Base-by-base conservation (phyloP, 2,888 invertebrate species). In the Watsonalla binaria region DNA sequence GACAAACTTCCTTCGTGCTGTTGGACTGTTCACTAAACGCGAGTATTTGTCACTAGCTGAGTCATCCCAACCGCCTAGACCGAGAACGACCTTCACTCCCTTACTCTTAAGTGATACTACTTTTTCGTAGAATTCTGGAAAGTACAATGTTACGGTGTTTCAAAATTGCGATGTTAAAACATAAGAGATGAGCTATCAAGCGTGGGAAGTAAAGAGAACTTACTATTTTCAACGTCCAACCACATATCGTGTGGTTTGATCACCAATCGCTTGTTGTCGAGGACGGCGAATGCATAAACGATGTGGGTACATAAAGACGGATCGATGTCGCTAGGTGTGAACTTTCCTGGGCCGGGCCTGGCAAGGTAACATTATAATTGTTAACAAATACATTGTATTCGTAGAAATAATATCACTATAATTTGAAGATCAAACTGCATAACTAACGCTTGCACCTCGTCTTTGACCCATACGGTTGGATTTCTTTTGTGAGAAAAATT, bases 41-140 rank as follows among this genome's bases (percentile, higher is more conserved):
- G 96, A 95, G 82, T 97, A 97, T 75, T 97, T 97, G 78, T 96
- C 95, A 5, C 96, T 97, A 0, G 95, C 95, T 0, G 97, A 98
- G 83, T 98, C 97, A 74, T 97, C 98, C 98, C 98, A 98, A 0
- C 98, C 98, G 6, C 98, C 98, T 56, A 98, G 93, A 0, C 98
- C 98, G 2, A 98, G 91, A 0, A 96, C 90, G 0, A 97, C 96
- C 80, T 96, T 97, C 11, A 96, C 92, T 0, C 95, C 95, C 63
- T 93, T 93, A 0, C 91, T 86, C 66, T 94, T 96, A 35, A 95
- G 91, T 0, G 93, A 93, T 0, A 94, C 94, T 5, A 98, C 96
- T 74, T 96, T 94, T 70, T 96, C 96, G 80, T 97, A 98, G 82
- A 97, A 97, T 83, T 95, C 95, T 95, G 74, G 39, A 84, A 84